Base-by-base conservation (phyloP, 2,888 invertebrate species). In the Xestia ashworthii region DNA sequence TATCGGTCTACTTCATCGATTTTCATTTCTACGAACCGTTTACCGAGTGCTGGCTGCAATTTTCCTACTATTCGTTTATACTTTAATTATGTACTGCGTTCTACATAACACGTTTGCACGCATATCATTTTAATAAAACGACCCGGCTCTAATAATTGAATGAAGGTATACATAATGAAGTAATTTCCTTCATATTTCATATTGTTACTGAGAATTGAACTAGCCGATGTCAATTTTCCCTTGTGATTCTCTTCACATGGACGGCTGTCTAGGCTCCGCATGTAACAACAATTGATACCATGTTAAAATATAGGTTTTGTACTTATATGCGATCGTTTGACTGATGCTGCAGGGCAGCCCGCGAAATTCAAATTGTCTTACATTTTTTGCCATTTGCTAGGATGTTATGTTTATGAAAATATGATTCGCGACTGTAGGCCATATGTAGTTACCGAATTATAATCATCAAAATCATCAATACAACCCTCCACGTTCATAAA, bases 21-120 rank as follows among this genome's bases (percentile, higher is more conserved):
- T 87, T 76, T 38, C 67, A 82, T 87, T 86, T 75, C 76, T 64
- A 72, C 16, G 72, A 87, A 82, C 67, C 84, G 70, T 82, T 82
- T 84, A 80, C 65, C 16, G 64, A 44, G 41, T 62, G 58, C 64
- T 72, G 5, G 53, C 64, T 68, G 64, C 73, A 76, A 76, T 81
- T 85, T 73, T 70, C 68, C 69, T 60, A 25, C 53, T 25, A 38
- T 60, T 71, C 14, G 62, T 60, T 67, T 71, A 71, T 71, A 81
- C 41, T 76, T 70, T 76, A 76, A 76, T 84, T 48, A 76, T 84
- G 16, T 65, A 84, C 22, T 48, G 32, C 38, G 67, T 53, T 58
- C 80, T 66, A 70, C 69, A 72, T 76, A 70, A 75, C 69, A 82
- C 68, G 53, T 58, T 25, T 16, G 53, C 72, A 84, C 55, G 84